Evolutionary conservation across 2,113 vertebrate species (phyloP).

Genomic region (human): GRCh38 chr5:112551001-112551500

Average conservation of each 20-base stretch:
- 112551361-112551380: background rate
- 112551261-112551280: background rate
- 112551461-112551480: background rate
- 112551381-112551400: background rate
- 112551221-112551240: background rate
- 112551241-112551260: background rate
- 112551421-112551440: conserved; percentile 3
- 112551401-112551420: background rate
- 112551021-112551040: background rate
- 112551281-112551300: background rate
- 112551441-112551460: background rate
- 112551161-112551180: background rate
- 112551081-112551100: background rate
- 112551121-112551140: background rate
- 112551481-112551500: background rate
- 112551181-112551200: background rate
- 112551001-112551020: background rate
- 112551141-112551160: background rate
- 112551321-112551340: background rate
- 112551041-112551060: background rate
- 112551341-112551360: background rate
- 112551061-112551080: background rate
- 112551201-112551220: background rate
- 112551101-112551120: background rate
- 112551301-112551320: background rate